phyloP scores from a whole-genome alignment of 1,140 invertebrate genomes.

The Hylaeus anthracinus region DNA sequence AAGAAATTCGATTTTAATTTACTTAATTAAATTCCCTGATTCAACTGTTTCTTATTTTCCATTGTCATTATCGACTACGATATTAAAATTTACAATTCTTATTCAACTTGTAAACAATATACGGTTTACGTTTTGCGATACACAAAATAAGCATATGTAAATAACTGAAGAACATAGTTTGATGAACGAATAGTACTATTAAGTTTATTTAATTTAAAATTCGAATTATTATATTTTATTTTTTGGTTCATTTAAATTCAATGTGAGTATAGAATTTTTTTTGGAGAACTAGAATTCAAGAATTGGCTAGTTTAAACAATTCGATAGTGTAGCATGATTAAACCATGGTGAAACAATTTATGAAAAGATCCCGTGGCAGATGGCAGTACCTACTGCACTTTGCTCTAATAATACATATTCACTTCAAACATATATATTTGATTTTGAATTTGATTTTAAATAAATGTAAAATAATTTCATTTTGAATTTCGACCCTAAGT shows the following conservation, averaged over 20 bases:
- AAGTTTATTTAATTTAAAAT: not conserved
- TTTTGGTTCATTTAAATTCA: not conserved
- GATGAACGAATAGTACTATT: no score
- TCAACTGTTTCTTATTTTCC: not conserved
- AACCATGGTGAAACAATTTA: not conserved
- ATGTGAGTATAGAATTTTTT: not conserved
- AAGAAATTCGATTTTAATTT: not conserved
- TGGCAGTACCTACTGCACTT: not conserved
- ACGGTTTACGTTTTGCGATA: not conserved
- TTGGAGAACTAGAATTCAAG: no score
- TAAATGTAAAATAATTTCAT: no score
- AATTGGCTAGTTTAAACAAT: not conserved
- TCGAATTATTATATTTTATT: no score
- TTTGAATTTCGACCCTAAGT: no score
- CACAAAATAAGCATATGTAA: not conserved
- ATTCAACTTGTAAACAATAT: not conserved
- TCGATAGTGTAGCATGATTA: not conserved
- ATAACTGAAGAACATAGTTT: not conserved
- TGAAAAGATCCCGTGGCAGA: not conserved
- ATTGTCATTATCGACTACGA: not conserved
- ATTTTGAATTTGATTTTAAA: no score
- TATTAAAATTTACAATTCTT: not conserved
- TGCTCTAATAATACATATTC: no score
- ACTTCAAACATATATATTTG: no score
- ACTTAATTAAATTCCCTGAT: not conserved